These are phyloP conservation scores for Chitala chitala DNA, from an alignment of 2,113 vertebrate species.

Conservation along the genomic window DNA sequence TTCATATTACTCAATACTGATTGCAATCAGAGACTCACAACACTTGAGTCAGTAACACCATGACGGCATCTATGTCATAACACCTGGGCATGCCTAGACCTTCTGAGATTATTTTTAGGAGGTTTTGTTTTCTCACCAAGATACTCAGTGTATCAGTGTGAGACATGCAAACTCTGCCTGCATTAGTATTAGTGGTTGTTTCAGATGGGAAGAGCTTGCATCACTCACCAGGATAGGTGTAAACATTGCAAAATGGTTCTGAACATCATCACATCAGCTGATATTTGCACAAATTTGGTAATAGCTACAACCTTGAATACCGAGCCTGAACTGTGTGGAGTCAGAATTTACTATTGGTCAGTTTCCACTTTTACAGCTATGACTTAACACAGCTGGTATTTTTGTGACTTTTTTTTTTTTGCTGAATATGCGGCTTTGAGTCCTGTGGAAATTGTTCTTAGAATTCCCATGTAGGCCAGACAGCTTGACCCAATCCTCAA, in stretches of 20 bases:
- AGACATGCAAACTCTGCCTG: background rate
- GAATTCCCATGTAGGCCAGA: background rate
- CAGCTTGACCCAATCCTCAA: too few relatives aligned
- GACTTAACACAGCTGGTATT: background rate
- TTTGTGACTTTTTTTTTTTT: background rate
- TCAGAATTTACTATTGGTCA: background rate
- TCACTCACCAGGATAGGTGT: background rate
- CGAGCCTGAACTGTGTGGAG: background rate
- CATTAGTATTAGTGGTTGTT: background rate
- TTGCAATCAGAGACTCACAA: too few relatives aligned
- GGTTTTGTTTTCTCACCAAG: too few relatives aligned
- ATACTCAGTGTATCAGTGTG: too few relatives aligned
- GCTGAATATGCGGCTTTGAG: background rate
- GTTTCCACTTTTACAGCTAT: background rate
- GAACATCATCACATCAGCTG: background rate
- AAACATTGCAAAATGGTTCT: background rate
- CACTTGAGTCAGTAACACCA: too few relatives aligned
- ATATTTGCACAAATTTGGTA: background rate
- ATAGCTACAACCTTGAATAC: background rate
- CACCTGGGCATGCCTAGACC: too few relatives aligned
- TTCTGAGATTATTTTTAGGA: too few relatives aligned
- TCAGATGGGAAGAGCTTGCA: background rate
- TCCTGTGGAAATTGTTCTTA: background rate
- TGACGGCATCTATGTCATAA: too few relatives aligned
- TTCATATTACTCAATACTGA: too few relatives aligned